Conservation (phyloP, 2,888 invertebrate genomes). For the Geotrupes spiniger region DNA sequence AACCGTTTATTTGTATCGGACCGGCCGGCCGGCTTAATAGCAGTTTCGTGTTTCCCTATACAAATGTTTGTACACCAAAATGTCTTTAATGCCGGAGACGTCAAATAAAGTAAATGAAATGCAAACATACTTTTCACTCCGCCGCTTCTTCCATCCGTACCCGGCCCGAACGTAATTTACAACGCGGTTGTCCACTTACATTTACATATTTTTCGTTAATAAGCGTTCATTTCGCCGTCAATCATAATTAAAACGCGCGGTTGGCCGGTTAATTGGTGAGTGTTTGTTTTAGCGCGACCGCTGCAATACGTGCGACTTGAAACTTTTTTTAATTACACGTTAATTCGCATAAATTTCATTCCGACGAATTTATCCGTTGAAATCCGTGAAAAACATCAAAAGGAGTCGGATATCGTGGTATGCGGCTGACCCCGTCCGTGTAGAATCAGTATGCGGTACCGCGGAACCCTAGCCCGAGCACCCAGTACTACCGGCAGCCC, state of each 20-base stretch:
- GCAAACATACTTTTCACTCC: constrained; percentile 36
- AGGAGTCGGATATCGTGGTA: constrained; percentile 12
- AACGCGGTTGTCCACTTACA: too few relatives aligned
- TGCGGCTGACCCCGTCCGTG: constrained; percentile 24
- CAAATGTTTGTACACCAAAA: constrained; percentile 35
- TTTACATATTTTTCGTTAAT: constrained; percentile 3
- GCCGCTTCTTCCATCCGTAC: constrained; percentile 20
- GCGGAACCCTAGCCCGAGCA: constrained; percentile 14
- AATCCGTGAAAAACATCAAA: too few relatives aligned
- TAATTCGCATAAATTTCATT: too few relatives aligned
- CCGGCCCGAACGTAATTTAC: not conserved
- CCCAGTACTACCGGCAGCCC: constrained; percentile 21
- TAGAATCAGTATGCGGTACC: constrained; percentile 25
- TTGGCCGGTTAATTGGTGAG: too few relatives aligned
- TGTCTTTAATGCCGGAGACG: constrained; percentile 36
- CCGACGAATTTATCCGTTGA: too few relatives aligned
- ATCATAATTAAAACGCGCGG: constrained; percentile 1
- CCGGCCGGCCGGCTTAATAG: constrained; percentile 21
- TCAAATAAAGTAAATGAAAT: constrained; percentile 42
- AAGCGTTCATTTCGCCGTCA: not conserved
- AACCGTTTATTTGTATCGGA: constrained; percentile 16
- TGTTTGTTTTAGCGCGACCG: too few relatives aligned
- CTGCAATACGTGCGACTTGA: too few relatives aligned
- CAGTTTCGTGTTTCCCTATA: constrained; percentile 36
- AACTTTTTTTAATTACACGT: too few relatives aligned